phyloP scores from a whole-genome alignment of 2,888 invertebrate genomes.

The Thysanoteuthis rhombus region DNA sequence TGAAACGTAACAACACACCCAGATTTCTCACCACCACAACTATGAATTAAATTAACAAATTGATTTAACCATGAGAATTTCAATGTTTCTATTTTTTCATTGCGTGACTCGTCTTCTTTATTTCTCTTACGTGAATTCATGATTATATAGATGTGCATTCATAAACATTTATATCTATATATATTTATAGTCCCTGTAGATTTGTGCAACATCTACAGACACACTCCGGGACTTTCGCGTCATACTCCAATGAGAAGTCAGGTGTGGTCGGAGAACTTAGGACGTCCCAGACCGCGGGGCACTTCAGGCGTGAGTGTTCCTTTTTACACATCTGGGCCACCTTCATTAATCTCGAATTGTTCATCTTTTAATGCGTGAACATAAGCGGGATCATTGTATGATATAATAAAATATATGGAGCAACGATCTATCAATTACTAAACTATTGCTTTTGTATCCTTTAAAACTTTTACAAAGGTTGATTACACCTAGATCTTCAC shows the following conservation, averaged over 20 bases:
- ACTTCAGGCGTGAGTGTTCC: constrained; percentile 12
- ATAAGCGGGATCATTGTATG: neutral
- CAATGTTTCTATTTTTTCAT: neutral
- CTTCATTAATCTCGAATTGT: neutral
- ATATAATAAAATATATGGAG: neutral
- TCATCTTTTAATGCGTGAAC: too few species aligned
- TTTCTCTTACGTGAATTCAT: neutral
- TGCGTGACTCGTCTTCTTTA: neutral
- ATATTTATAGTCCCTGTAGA: constrained; percentile 14
- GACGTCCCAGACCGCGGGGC: constrained; percentile 12
- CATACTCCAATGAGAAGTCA: constrained; percentile 12
- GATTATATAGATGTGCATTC: neutral
- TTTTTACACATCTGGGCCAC: neutral
- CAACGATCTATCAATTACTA: too few species aligned
- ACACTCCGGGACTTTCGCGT: neutral
- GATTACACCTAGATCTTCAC: too few species aligned
- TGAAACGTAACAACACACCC: too few species aligned
- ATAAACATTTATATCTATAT: neutral
- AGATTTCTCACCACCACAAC: too few species aligned
- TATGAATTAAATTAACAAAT: neutral
- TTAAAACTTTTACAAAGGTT: too few species aligned
- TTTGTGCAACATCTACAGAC: neutral
- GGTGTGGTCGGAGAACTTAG: constrained; percentile 12
- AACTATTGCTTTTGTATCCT: too few species aligned
- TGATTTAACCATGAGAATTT: neutral